Conservation (phyloP, 2,888 invertebrate genomes). For the Tortricodes alternella region DNA sequence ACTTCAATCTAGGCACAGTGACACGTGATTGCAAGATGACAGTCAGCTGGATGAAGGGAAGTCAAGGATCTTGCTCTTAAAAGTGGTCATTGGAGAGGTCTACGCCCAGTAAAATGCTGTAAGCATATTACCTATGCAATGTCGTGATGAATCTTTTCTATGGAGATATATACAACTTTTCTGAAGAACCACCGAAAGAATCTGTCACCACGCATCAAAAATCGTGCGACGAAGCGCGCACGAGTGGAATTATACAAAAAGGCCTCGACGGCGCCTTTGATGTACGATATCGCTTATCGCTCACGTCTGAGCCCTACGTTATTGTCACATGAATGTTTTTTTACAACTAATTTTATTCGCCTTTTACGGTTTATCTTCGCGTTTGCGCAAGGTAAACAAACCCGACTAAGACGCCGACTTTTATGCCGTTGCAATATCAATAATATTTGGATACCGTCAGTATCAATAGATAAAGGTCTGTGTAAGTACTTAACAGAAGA, state of each 20-base stretch:
- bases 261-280: slow-evolving; percentile 51
- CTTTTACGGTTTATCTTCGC: slow-evolving; percentile 13
- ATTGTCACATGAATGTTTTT: slow-evolving; percentile 32
- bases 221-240: neutral
- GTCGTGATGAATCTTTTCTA: too few species aligned
- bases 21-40: too few species aligned
- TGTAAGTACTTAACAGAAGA: too few species aligned
- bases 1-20: too few species aligned
- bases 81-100: too few species aligned
- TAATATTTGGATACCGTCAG: neutral
- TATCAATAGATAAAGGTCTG: too few species aligned
- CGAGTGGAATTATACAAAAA: slow-evolving; percentile 25
- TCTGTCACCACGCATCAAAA: neutral
- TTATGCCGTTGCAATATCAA: neutral
- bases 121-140: too few species aligned
- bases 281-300: slow-evolving; percentile 50
- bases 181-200: neutral
- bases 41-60: too few species aligned
- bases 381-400: slow-evolving; percentile 13
- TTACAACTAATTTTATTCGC: slow-evolving; percentile 19
- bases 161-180: too few species aligned
- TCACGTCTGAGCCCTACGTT: slow-evolving; percentile 45
- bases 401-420: neutral
- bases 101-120: too few species aligned
- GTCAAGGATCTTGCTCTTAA: too few species aligned